phyloP scores from a whole-genome alignment of 2,113 vertebrate species.

The Cacatua alba region DNA sequence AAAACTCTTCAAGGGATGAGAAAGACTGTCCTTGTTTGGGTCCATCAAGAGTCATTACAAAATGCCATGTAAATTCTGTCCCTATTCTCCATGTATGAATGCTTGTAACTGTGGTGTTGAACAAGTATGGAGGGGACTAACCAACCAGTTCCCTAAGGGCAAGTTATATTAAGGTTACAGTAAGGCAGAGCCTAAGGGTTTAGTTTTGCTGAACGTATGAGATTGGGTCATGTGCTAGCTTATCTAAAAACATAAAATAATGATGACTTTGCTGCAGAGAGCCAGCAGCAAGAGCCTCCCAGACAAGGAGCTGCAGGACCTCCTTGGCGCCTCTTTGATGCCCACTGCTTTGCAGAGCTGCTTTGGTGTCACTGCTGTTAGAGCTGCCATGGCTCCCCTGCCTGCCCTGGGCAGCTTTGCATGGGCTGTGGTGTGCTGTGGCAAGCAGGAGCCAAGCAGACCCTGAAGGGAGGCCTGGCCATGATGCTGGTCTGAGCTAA shows the following conservation, averaged over 20 bases:
- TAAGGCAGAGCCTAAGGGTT: neutral
- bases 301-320: neutral
- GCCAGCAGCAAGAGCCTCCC: neutral
- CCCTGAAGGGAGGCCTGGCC: neutral
- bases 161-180: neutral
- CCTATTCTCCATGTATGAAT: neutral
- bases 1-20: neutral
- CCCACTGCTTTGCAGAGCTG: neutral
- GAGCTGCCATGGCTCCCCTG: rapidly evolving
- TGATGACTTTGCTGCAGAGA: neutral
- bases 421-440: neutral
- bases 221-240: neutral
- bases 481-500: rapidly evolving
- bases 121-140: rapidly evolving
- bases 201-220: neutral
- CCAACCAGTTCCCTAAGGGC: neutral
- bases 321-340: neutral
- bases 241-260: neutral
- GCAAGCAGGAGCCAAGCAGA: neutral
- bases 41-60: neutral
- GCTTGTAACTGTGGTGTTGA: neutral
- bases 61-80: neutral
- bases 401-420: neutral
- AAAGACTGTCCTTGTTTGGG: neutral
- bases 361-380: rapidly evolving